Conservation (phyloP, 1,140 invertebrate genomes). For the Dendrolimus kikuchii region DNA sequence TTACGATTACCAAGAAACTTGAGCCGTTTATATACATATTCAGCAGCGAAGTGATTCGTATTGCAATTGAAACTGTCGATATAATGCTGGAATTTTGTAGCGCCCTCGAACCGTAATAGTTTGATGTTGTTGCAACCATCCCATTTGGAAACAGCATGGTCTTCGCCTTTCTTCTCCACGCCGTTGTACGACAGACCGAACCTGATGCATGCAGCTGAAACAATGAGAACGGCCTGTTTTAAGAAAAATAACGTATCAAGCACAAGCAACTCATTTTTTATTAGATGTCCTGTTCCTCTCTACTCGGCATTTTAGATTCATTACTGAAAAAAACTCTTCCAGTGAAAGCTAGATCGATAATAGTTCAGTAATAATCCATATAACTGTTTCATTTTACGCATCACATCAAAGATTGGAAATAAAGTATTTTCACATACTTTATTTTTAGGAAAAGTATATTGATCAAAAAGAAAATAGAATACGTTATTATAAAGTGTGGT, state of each 20-base stretch:
- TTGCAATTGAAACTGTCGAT: conserved; percentile 94
- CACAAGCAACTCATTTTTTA: not conserved
- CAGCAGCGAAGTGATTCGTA: conserved; percentile 92
- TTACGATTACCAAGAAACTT: conserved; percentile 90
- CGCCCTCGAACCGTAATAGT: conserved; percentile 82
- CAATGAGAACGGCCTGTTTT: not conserved
- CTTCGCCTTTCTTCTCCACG: conserved; percentile 67
- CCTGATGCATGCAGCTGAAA: conserved; percentile 71
- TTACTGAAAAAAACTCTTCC: too few relatives aligned
- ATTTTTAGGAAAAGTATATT: too few relatives aligned
- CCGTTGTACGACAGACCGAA: conserved; percentile 90
- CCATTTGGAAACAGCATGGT: conserved; percentile 76
- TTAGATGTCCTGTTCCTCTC: not conserved
- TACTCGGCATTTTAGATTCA: not conserved
- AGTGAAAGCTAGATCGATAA: too few relatives aligned
- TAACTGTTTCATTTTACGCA: too few relatives aligned
- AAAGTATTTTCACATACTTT: too few relatives aligned
- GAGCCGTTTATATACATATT: conserved; percentile 94
- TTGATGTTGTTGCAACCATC: conserved; percentile 91
- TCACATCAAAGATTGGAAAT: too few relatives aligned
- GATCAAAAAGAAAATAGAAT: too few relatives aligned
- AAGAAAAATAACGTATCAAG: not conserved
- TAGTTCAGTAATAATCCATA: too few relatives aligned
- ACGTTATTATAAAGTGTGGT: too few relatives aligned
- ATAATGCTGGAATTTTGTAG: conserved; percentile 86